These are phyloP conservation scores for Xanthia togata DNA, from an alignment of 2,888 invertebrate genomes.

Conservation along the genomic window DNA sequence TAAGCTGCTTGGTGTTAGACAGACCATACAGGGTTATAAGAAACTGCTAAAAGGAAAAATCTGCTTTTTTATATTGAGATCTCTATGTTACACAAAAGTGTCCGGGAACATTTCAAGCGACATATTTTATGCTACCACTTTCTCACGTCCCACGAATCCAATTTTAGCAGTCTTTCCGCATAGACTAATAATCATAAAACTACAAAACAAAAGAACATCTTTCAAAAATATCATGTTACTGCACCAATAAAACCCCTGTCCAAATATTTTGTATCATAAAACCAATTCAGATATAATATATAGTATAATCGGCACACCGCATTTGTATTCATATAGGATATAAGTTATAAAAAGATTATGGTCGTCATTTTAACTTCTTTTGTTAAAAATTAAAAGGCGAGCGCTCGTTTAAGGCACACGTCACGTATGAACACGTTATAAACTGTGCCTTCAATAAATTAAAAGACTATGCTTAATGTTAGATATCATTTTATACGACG, in stretches of 20 bases:
- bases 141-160: constrained; percentile 66
- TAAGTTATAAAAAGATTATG: constrained; percentile 86
- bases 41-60: not conserved
- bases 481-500: constrained; percentile 73
- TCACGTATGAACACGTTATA: constrained; percentile 87
- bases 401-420: constrained; percentile 80
- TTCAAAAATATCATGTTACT: constrained; percentile 89
- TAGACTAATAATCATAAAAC: constrained; percentile 87
- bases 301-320: constrained; percentile 85
- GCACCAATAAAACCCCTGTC: constrained; percentile 87
- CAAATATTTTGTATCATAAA: constrained; percentile 90
- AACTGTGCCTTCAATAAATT: constrained; percentile 86
- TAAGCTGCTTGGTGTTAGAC: not conserved
- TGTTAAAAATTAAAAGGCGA: constrained; percentile 85
- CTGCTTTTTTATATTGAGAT: not conserved
- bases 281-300: constrained; percentile 88
- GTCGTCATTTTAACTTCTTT: constrained; percentile 87
- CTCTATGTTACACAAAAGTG: constrained; percentile 7
- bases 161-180: constrained; percentile 87
- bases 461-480: constrained; percentile 74
- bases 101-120: not conserved
- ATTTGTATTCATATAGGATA: constrained; percentile 87
- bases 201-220: constrained; percentile 82
- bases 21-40: not conserved
- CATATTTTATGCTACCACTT: constrained; percentile 50